phyloP scores from a whole-genome alignment of 1,140 invertebrate genomes.

The Aricia agestis region DNA sequence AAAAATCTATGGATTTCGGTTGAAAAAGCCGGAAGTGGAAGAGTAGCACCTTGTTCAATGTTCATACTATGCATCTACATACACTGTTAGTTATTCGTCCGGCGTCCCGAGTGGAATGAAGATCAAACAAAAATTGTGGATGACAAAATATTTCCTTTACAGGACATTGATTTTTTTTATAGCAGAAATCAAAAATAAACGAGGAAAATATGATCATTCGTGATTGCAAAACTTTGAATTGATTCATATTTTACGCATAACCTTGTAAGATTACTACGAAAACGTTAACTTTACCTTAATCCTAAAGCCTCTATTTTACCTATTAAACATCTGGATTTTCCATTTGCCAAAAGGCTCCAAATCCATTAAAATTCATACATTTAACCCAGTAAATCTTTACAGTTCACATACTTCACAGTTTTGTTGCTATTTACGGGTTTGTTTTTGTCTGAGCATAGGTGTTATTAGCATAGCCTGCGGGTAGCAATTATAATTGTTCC shows the following conservation, averaged over 20 bases:
- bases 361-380: not conserved
- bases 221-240: not conserved
- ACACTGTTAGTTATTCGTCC: too few species aligned
- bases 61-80: too few species aligned
- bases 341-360: not conserved
- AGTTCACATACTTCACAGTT: not conserved
- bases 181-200: not conserved
- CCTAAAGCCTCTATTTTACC: not conserved
- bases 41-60: too few species aligned
- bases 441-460: constrained; percentile 18
- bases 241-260: not conserved
- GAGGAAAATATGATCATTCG: not conserved
- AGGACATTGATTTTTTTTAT: too few species aligned
- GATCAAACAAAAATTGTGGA: too few species aligned
- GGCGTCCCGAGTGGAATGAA: too few species aligned
- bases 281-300: not conserved
- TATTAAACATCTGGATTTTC: not conserved
- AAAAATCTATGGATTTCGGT: too few species aligned
- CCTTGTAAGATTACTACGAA: not conserved
- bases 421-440: constrained; percentile 8
- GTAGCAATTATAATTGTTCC: constrained; percentile 52
- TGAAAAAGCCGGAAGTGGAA: too few species aligned
- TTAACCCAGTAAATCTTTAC: not conserved
- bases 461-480: constrained; percentile 61
- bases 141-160: too few species aligned